Percentiles rank a stretch among this genome's conserved stretches.
phyloP scores from a whole-genome alignment of 2,113 vertebrate species.

The Varanus salvator region DNA sequence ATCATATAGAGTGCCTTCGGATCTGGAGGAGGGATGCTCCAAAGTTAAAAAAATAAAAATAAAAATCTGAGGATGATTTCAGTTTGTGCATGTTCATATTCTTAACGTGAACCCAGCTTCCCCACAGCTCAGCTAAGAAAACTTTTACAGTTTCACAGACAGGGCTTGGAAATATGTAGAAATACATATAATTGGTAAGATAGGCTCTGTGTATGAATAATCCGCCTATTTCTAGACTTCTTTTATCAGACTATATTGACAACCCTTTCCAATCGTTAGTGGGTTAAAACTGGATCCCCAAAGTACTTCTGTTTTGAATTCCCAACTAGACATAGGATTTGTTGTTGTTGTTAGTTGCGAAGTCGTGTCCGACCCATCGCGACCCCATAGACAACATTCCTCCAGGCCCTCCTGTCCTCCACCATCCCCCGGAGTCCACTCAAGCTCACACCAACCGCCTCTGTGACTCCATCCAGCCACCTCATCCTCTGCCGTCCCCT shows the following conservation, averaged over 20 bases:
- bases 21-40: not conserved
- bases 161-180: not conserved
- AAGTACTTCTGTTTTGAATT: not conserved
- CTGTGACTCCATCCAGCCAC: no score
- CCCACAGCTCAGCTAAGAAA: not conserved
- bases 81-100: not conserved
- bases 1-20: not conserved
- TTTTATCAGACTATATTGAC: not conserved
- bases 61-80: not conserved
- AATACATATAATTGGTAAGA: not conserved
- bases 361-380: no score
- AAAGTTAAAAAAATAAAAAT: not conserved
- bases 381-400: no score
- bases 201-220: not conserved
- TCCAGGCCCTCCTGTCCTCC: no score
- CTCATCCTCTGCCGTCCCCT: no score
- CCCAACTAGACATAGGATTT: not conserved
- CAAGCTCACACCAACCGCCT: no score
- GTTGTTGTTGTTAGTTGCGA: no score
- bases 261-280: not conserved
- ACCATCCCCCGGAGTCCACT: no score
- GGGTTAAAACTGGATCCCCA: not conserved
- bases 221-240: not conserved
- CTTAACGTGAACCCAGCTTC: not conserved
- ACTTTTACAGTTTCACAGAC: not conserved